These are phyloP conservation scores for Nomada ruficornis DNA, from an alignment of 2,888 invertebrate species.

Conservation along the genomic window DNA sequence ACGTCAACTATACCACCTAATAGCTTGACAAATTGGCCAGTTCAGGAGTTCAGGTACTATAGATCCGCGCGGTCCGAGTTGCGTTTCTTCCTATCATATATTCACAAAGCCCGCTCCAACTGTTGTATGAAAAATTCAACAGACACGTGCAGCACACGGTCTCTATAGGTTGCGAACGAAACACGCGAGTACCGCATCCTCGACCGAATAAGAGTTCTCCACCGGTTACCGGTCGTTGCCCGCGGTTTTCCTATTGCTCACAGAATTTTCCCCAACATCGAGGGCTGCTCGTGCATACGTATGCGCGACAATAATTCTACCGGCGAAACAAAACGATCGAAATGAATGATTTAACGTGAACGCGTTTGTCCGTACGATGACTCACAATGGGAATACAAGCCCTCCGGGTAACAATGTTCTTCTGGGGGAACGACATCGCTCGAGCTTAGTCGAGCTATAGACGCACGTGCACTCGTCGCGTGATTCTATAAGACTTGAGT, in stretches of 20 bases:
- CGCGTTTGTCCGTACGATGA: slow-evolving; percentile 60
- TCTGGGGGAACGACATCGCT: slow-evolving; percentile 7
- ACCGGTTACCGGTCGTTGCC: slow-evolving; percentile 40
- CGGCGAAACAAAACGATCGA: background rate
- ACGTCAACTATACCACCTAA: slow-evolving; percentile 16
- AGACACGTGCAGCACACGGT: slow-evolving; percentile 24
- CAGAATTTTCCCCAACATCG: background rate
- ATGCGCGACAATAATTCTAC: background rate
- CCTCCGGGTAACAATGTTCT: slow-evolving; percentile 31
- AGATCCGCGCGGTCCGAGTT: background rate
- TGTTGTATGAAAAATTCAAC: slow-evolving; percentile 61
- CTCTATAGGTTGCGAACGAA: slow-evolving; percentile 38
- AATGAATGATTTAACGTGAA: slow-evolving; percentile 66
- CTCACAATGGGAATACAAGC: slow-evolving; percentile 59
- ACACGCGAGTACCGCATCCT: slow-evolving; percentile 12
- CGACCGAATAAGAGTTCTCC: slow-evolving; percentile 20
- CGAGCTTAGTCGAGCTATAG: background rate
- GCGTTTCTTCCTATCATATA: slow-evolving; percentile 24
- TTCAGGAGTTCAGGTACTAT: background rate
- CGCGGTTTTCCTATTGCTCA: slow-evolving; percentile 16
- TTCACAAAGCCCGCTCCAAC: slow-evolving; percentile 52
- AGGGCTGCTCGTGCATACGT: too few relatives aligned
- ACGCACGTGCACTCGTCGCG: slow-evolving; percentile 47
- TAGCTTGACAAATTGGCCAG: slow-evolving; percentile 29
- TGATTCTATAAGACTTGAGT: slow-evolving; percentile 23